phyloP scores from a whole-genome alignment of 1,140 invertebrate species.

The Rhyacophila brunnea region DNA sequence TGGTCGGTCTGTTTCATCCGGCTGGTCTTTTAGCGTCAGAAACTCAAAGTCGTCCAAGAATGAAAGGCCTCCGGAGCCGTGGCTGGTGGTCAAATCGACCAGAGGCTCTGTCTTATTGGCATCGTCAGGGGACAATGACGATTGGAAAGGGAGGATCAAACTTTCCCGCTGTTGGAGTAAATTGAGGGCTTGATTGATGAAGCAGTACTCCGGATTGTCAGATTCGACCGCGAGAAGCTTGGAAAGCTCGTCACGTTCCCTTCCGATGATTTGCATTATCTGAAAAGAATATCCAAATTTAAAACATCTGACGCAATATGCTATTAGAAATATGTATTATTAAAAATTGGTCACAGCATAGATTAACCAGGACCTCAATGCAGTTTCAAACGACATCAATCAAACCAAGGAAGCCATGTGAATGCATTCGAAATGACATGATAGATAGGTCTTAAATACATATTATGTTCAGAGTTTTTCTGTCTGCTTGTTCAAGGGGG shows the following conservation, averaged over 20 bases:
- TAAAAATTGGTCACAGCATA: not conserved
- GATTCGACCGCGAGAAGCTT: conserved; percentile 61
- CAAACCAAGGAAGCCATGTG: no score
- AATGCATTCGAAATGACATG: no score
- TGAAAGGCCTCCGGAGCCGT: conserved; percentile 7
- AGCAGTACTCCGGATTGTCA: conserved; percentile 78
- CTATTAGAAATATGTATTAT: not conserved
- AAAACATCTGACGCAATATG: not conserved
- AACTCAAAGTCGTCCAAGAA: conserved; percentile 35
- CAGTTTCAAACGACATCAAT: no score
- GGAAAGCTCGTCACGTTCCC: conserved; percentile 70
- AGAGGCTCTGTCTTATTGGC: not conserved
- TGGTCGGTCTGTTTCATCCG: not conserved
- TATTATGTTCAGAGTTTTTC: no score
- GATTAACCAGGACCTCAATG: no score
- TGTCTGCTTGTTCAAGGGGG: no score
- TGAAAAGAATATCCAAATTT: conserved; percentile 33
- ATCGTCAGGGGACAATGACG: not conserved
- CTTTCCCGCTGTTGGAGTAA: conserved; percentile 56
- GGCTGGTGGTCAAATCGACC: not conserved
- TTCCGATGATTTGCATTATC: conserved; percentile 66
- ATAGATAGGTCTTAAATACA: no score
- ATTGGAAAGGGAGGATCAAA: conserved; percentile 5
- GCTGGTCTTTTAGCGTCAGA: conserved; percentile 22
- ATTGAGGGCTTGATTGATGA: conserved; percentile 77